A percentile compares a stretch with the other conserved stretches of the same genome.
These are phyloP conservation scores for Capitulum mitella DNA, from an alignment of 2,888 invertebrate species.

Conservation along the genomic window DNA sequence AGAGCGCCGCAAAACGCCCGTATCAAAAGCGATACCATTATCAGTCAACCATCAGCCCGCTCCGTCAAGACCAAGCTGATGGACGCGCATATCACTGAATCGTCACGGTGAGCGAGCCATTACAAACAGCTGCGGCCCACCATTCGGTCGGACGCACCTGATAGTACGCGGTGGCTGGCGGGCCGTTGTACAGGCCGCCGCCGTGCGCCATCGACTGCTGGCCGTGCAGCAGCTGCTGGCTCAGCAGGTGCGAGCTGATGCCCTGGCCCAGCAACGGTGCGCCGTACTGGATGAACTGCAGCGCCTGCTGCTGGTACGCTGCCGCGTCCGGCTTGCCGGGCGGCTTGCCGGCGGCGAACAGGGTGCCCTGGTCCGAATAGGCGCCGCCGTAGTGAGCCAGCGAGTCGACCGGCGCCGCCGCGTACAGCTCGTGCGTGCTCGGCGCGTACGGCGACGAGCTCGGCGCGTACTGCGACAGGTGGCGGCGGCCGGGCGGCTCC, in stretches of 20 bases:
- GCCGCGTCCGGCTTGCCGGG: not conserved
- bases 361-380: constrained; percentile 58
- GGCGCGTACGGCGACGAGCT: constrained; percentile 43
- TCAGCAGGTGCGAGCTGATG: constrained; percentile 34
- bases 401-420: constrained; percentile 28
- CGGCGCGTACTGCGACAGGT: constrained; percentile 28
- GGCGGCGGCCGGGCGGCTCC: constrained; percentile 32
- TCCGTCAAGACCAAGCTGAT: too few species aligned
- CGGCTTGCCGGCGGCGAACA: constrained; percentile 16
- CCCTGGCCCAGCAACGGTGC: constrained; percentile 30
- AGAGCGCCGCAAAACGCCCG: too few species aligned
- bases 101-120: too few species aligned
- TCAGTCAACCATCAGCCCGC: too few species aligned
- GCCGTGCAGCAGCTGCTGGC: constrained; percentile 25
- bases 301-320: constrained; percentile 32
- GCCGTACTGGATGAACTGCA: constrained; percentile 33
- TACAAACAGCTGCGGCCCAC: too few species aligned
- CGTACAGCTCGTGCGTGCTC: constrained; percentile 57
- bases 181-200: not conserved
- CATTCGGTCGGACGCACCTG: not conserved
- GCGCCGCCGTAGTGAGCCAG: constrained; percentile 39
- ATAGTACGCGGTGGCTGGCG: not conserved
- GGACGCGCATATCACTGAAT: too few species aligned
- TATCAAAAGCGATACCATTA: too few species aligned
- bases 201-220: constrained; percentile 15